phyloP scores from a whole-genome alignment of 2,888 invertebrate genomes.

The Polyommatus iphigenia region DNA sequence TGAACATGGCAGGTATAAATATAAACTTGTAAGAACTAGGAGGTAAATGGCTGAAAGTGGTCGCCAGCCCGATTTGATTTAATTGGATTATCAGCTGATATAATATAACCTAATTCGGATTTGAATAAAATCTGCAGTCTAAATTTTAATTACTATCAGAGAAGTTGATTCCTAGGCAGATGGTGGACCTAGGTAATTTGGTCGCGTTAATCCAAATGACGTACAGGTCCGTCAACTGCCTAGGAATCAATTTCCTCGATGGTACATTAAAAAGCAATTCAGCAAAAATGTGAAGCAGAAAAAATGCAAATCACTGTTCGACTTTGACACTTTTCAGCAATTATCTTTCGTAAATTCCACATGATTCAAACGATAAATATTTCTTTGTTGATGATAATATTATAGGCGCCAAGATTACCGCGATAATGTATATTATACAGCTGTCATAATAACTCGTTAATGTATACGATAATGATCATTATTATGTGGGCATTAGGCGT shows the following conservation, averaged over 20 bases:
- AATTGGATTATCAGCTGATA: too few species aligned
- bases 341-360: constrained; percentile 24
- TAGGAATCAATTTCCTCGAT: too few species aligned
- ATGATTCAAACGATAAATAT: constrained; percentile 22
- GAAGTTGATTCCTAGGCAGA: too few species aligned
- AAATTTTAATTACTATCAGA: too few species aligned
- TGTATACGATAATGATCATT: constrained; percentile 17
- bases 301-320: constrained; percentile 2
- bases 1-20: neutral
- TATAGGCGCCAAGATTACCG: constrained; percentile 22
- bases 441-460: constrained; percentile 13
- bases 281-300: too few species aligned
- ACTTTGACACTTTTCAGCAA: constrained; percentile 17
- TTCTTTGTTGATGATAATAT: constrained; percentile 24
- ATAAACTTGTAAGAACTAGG: neutral
- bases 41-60: neutral
- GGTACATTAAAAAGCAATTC: too few species aligned
- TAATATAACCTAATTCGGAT: too few species aligned
- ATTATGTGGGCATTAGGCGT: neutral
- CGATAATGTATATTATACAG: constrained; percentile 20
- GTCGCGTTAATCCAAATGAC: too few species aligned
- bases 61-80: neutral
- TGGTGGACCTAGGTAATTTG: too few species aligned
- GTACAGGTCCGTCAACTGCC: too few species aligned
- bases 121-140: too few species aligned